phyloP scores from a whole-genome alignment of 2,113 vertebrate genomes.

The Struthio camelus region DNA sequence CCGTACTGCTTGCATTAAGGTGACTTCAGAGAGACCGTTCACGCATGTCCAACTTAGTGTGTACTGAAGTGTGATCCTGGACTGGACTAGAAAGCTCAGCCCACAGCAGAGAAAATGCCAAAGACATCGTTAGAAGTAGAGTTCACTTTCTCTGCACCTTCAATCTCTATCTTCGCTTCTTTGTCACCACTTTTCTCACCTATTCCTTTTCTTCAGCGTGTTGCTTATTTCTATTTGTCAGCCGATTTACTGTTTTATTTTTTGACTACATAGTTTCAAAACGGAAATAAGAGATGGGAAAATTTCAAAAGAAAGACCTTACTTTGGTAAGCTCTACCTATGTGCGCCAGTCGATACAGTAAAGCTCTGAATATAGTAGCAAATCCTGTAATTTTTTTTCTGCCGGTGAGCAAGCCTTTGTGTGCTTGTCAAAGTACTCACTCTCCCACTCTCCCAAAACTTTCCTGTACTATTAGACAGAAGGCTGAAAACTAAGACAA shows the following conservation, averaged over 20 bases:
- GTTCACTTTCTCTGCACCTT: not conserved
- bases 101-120: not conserved
- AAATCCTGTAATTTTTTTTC: not conserved
- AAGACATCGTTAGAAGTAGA: not conserved
- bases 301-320: not conserved
- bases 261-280: not conserved
- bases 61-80: not conserved
- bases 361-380: not conserved
- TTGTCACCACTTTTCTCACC: not conserved
- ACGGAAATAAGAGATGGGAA: not conserved
- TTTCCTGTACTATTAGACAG: not conserved
- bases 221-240: not conserved
- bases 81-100: not conserved
- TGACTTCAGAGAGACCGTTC: not conserved
- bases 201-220: not conserved
- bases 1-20: not conserved
- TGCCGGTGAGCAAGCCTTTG: not conserved
- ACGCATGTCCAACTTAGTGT: not conserved
- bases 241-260: not conserved
- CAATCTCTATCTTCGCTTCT: not conserved
- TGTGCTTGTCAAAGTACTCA: not conserved
- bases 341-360: not conserved
- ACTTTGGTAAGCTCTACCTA: not conserved
- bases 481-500: not conserved
- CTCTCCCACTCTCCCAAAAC: conserved; percentile 8